These are phyloP conservation scores for Cryptosula pallasiana DNA, from an alignment of 2,888 invertebrate species.

Conservation along the genomic window DNA sequence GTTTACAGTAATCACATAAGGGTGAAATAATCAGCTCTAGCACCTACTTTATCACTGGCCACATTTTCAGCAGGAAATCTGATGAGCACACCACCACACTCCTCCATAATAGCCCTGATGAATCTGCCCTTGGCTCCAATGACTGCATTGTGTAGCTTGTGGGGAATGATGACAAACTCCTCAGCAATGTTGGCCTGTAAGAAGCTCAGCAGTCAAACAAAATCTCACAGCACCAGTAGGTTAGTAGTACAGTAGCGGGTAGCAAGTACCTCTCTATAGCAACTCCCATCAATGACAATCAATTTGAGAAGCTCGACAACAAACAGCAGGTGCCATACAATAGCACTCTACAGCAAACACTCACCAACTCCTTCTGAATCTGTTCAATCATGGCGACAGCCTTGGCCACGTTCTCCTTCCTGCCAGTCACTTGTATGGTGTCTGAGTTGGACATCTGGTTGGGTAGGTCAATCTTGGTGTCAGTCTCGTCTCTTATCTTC, in stretches of 20 bases:
- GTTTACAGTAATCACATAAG: no score
- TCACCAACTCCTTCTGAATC: conserved; percentile 83
- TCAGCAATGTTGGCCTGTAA: conserved; percentile 70
- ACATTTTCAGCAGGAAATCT: conserved; percentile 88
- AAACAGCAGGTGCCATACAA: no score
- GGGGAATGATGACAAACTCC: conserved; percentile 80
- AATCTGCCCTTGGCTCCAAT: conserved; percentile 89
- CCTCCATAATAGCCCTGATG: conserved; percentile 89
- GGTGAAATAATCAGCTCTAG: neutral
- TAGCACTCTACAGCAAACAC: no score
- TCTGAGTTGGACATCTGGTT: conserved; percentile 81
- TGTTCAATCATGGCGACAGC: conserved; percentile 83
- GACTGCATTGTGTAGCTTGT: conserved; percentile 86
- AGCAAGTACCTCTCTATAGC: no score
- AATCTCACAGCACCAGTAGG: no score
- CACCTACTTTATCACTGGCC: conserved; percentile 56
- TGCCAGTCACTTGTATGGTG: conserved; percentile 85
- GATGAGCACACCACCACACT: conserved; percentile 94
- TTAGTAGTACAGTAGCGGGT: no score
- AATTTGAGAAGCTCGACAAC: no score
- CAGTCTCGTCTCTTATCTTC: conserved; percentile 87
- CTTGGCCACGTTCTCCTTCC: conserved; percentile 79
- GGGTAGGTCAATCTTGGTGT: conserved; percentile 90
- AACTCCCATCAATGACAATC: no score
- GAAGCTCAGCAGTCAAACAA: no score